Percentiles rank a stretch among this genome's conserved stretches.
Conservation (phyloP, 2,113 vertebrate genomes). For the Aspiorhynchus laticeps region DNA sequence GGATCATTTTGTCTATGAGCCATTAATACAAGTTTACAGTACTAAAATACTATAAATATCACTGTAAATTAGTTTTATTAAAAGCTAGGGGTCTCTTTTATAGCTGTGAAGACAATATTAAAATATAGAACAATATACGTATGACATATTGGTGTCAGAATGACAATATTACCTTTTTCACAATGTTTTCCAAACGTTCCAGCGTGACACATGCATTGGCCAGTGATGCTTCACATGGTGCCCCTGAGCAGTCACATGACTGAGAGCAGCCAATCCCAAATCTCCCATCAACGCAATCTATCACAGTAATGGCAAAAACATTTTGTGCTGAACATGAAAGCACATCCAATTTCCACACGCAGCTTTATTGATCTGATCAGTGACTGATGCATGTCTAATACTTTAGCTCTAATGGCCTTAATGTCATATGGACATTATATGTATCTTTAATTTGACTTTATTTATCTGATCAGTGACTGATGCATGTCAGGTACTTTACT, state of each 20-base stretch:
- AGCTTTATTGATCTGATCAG: background rate
- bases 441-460: background rate
- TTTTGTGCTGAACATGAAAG: background rate
- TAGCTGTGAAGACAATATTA: background rate
- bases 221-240: constrained; percentile 79
- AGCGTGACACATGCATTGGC: constrained; percentile 80
- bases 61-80: background rate
- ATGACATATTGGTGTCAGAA: background rate
- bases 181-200: constrained; percentile 81
- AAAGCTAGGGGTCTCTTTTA: background rate
- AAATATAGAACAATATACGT: background rate
- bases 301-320: constrained; percentile 31
- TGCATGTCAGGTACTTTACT: background rate
- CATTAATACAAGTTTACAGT: background rate
- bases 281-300: constrained; percentile 81
- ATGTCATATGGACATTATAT: background rate
- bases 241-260: constrained; percentile 80
- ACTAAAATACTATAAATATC: background rate
- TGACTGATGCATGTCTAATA: background rate
- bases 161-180: constrained; percentile 76
- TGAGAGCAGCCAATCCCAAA: constrained; percentile 81
- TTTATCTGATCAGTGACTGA: background rate
- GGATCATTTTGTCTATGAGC: background rate
- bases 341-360: fast-evolving
- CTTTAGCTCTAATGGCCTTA: background rate